Evolutionary conservation across 2,797 vertebrate genomes (phyloP).

Genomic region (Nyctalus aviator): DNA sequence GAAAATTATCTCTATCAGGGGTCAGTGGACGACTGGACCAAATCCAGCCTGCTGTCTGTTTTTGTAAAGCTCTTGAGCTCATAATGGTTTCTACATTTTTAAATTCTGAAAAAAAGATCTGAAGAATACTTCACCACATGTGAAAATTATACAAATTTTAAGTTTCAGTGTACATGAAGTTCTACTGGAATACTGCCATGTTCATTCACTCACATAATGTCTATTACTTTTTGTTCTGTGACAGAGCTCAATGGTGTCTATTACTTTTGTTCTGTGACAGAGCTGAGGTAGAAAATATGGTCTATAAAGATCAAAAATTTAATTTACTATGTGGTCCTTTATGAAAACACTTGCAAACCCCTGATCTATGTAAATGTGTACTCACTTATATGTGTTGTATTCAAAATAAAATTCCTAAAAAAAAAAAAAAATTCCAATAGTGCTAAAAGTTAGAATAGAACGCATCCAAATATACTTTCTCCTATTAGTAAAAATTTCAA

Average conservation of each 20-base stretch:
- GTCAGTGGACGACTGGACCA: neutral
- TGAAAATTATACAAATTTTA: constrained; percentile 19
- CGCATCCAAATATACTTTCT: neutral
- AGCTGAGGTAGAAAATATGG: neutral
- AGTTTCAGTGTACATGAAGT: neutral
- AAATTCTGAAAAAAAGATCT: neutral
- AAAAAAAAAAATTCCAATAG: neutral
- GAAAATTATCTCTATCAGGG: constrained; percentile 23
- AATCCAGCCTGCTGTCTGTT: neutral
- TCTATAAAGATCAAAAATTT: neutral
- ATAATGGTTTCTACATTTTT: neutral
- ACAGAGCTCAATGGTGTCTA: neutral
- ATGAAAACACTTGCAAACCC: neutral
- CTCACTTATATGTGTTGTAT: neutral
- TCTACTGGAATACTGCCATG: neutral
- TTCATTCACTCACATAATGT: neutral
- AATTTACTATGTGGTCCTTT: neutral
- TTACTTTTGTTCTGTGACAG: neutral
- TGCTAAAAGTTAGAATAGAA: constrained; percentile 40
- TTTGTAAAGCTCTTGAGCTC: neutral
- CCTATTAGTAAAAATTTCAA: constrained; percentile 30
- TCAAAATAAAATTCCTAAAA: constrained; percentile 48
- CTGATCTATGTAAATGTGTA: neutral
- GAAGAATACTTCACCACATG: neutral
- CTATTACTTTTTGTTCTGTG: neutral